A percentile compares a stretch with the other conserved stretches of the same genome.
These are phyloP conservation scores for Gobio gobio DNA, from an alignment of 2,113 vertebrate species.

Conservation along the genomic window DNA sequence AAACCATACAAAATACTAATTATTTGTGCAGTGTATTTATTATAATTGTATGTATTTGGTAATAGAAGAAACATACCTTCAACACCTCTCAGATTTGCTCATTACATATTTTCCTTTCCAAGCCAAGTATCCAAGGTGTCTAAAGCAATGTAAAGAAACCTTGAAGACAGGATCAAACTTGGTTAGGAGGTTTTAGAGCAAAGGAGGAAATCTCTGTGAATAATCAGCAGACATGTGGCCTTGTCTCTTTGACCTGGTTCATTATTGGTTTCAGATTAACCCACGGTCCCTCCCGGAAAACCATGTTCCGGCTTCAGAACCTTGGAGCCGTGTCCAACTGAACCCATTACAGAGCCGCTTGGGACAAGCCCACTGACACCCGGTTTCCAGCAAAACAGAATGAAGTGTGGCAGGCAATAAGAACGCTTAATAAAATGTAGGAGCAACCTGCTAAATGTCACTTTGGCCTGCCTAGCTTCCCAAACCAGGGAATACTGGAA, in stretches of 20 bases:
- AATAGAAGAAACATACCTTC: neutral
- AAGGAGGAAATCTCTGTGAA: constrained; percentile 68
- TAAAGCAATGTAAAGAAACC: neutral
- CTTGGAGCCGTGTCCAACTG: constrained; percentile 30
- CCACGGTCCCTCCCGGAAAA: constrained; percentile 35
- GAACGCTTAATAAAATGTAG: neutral
- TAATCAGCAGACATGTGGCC: constrained; percentile 66
- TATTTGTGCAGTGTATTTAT: too few species aligned
- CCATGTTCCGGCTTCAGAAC: constrained; percentile 33
- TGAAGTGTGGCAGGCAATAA: constrained; percentile 20
- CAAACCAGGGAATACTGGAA: neutral
- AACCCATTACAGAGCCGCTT: constrained; percentile 26
- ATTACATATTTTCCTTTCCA: neutral
- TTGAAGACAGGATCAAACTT: neutral
- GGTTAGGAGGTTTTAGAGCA: constrained; percentile 45
- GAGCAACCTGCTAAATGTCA: neutral
- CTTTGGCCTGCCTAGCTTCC: constrained; percentile 16
- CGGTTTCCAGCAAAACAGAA: constrained; percentile 1
- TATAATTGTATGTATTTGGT: too few species aligned
- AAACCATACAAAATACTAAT: too few species aligned
- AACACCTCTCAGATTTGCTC: neutral
- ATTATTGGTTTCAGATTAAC: constrained; percentile 37
- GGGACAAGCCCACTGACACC: neutral
- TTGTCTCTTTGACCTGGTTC: constrained; percentile 29
- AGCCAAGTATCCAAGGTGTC: neutral